Base-by-base conservation (phyloP, 2,888 invertebrate genomes). In the Chironomus riparius region DNA sequence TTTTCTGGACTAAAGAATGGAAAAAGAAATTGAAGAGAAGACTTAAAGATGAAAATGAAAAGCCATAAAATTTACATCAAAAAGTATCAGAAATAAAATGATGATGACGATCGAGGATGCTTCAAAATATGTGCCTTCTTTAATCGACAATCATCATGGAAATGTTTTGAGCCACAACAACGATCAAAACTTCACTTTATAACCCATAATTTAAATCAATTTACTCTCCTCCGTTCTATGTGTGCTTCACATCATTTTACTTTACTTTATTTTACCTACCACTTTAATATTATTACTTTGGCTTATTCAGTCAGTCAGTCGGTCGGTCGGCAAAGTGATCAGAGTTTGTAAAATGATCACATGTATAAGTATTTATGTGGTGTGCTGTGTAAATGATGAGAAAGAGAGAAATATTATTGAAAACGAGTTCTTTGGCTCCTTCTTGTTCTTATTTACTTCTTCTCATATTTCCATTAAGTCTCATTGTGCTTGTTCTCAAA, bases 161-260 rank as follows among this genome's bases (percentile, higher is more conserved):
- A 56, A 50, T 71, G 71, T 56, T 71, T 71, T 50, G 71, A 71
- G 56, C 21, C 47, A 28, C 47, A 38, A 7, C 70, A 21, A 56
- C 71, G 38, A 38, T 38, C 50, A 50, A 71, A 69, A 70, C 50
- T 48, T 71, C 28, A 48, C 56, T 50, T 71, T 50, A 71, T 68
- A 71, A 71, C 71, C 71, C 56, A 71, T 71, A 71, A 71, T 71
- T 71, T 71, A 71, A 71, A 71, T 71, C 71, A 71, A 71, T 71
- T 71, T 68, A 56, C 22, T 47, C 71, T 50, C 56, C 71, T 50
- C 56, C 71, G 47, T 56, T 56, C 56, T 56, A 5, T 50, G 15
- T 56, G n/a, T 56, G 56, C 2, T n/a, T 56, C 56, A 56, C 56
- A 15, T 15, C n/a, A n/a, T 56, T 56, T 38, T 38, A 10, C 38